Percentiles rank a stretch among this genome's conserved stretches.
These are phyloP conservation scores for Octopus sinensis DNA, from an alignment of 1,140 invertebrate species.

Conservation along the genomic window DNA sequence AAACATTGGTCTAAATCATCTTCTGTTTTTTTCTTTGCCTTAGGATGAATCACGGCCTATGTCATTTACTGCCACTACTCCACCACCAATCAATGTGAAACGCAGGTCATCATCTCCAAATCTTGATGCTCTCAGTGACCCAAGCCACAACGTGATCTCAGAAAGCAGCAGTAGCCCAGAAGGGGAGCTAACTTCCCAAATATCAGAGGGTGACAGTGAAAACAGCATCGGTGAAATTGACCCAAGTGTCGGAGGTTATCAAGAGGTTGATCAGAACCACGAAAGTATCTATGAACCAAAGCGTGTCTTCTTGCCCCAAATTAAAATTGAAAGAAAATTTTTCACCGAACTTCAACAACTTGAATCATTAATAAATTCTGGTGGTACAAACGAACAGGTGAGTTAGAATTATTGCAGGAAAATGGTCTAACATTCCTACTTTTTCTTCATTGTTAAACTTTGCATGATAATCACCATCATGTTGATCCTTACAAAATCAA, in stretches of 20 bases:
- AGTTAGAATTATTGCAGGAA: not conserved
- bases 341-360: constrained; percentile 39
- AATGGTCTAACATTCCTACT: not conserved
- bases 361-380: constrained; percentile 46
- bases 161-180: constrained; percentile 14
- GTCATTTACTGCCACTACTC: not conserved
- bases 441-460: too few species aligned
- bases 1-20: not conserved
- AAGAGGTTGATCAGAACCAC: constrained; percentile 47
- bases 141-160: constrained; percentile 15
- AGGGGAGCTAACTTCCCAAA: constrained; percentile 16
- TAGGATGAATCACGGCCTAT: constrained; percentile 1
- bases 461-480: too few species aligned
- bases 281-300: constrained; percentile 50
- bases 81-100: not conserved
- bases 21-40: not conserved
- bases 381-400: constrained; percentile 23
- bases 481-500: too few species aligned
- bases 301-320: constrained; percentile 42
- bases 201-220: constrained; percentile 36
- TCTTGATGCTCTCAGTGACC: not conserved
- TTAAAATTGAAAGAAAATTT: constrained; percentile 54
- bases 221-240: constrained; percentile 44
- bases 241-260: constrained; percentile 36
- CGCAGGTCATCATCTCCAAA: constrained; percentile 3